Base-by-base conservation (phyloP, 1,140 invertebrate species). In the Sarcophaga bullata region DNA sequence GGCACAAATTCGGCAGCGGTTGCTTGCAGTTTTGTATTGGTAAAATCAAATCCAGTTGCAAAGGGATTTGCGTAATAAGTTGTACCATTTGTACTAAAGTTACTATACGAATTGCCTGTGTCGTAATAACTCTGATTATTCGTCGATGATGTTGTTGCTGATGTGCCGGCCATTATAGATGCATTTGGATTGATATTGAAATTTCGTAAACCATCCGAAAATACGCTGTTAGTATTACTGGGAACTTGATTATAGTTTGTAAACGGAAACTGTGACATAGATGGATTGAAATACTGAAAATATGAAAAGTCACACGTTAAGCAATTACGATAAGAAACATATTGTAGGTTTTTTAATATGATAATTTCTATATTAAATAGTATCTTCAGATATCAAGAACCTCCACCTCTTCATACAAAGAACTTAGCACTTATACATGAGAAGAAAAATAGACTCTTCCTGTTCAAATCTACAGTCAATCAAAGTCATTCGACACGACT, bases 1-100 rank as follows among this genome's bases (percentile, higher is more conserved):
- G 88, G 88, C 81, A 90, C 87, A 82, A 90, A 90, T 87, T 90
- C 88, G 10, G 88, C 86, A 4, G 88, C 88, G 6, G 85, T 84
- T 8, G 88, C 87, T 84, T 89, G 88, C 76, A 89, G 83, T 85
- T 89, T 89, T 73, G 88, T 88, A 25, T 84, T 80, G 80, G 83
- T 86, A 37, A 89, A 87, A 81, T 88, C 87, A 58, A 87, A 86
- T 54, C 84, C 83, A 73, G 73, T 80, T 13, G 48, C 83, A 84
- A 86, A 89, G 3, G 87, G 88, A 84, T 89, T 89, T 17, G 82
- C 83, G 81, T 82, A 84, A 49, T 84, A 84, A 48, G 52, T 48
- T 5, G 68, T 81, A 37, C 68, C 81, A 52, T 8, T 15, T 0
- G 4, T 73, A 68, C 48, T 49, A 50, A 37, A 37, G 25, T 58